Base-by-base conservation (phyloP, 2,888 invertebrate species). In the Periphyllus acericola region DNA sequence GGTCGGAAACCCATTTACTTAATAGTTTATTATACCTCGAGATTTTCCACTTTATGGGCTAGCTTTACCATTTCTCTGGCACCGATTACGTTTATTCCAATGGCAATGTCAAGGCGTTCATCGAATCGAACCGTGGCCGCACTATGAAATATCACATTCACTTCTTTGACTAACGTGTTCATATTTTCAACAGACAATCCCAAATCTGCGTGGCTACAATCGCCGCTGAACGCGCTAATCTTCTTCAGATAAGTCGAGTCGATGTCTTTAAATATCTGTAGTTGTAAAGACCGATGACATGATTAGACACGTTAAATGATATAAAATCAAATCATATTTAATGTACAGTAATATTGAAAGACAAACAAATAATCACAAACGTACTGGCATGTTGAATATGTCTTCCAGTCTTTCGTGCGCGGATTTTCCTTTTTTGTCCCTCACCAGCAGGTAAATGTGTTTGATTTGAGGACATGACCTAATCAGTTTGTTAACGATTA, bases 401-500 rank as follows among this genome's bases (percentile, higher is more conserved):
- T 91, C 90, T 76, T 91, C 90, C 66, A 91, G 91, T 83, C 92
- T 81, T 72, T 92, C 90, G 17, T 90, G 72, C 0, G 90, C 36
- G 2, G 90, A 90, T 89, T 92, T 92, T 14, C 91, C 92, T 89
- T 92, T 92, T 89, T 92, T 92, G 8, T 90, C 89, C 36, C 92
- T 90, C 89, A 92, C 90, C 6, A 92, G 88, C 71, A 92, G 60
- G 76, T 91, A 92, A 21, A 92, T 29, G 82, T 90, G 91, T 29
- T 90, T 89, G n/a, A 92, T 90, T 76, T 90, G 90, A 3, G 92
- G 90, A 75, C 92, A 92, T 76, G 90, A 90, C 89, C 92, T 92
- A 19, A 99, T 91, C n/a, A 99, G 93, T 92, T 98, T 98, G 91
- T 98, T 98, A 9, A 98, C 93, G 0, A 99, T 93, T 89, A 96